Evolutionary conservation across 2,888 invertebrate genomes (phyloP).

Genomic region (Lysandra bellargus): DNA sequence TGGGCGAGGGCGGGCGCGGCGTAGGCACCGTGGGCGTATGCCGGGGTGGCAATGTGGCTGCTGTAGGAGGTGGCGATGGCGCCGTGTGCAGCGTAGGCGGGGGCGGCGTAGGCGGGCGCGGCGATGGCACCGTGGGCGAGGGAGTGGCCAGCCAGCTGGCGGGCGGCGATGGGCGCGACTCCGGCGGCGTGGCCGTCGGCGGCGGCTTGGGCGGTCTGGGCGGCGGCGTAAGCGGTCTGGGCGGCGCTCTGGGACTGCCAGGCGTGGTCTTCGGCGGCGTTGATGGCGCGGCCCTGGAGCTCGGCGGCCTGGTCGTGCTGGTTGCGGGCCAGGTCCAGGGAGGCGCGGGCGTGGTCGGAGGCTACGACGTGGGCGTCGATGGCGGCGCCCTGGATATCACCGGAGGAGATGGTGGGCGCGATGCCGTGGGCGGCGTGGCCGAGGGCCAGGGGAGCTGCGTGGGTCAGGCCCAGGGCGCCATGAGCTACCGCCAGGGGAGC

Average conservation of each 20-base stretch:
- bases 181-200: conserved; percentile 58
- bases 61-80: conserved; percentile 46
- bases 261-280: conserved; percentile 73
- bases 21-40: conserved; percentile 42
- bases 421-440: conserved; percentile 50
- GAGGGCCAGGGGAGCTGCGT: conserved; percentile 51
- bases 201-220: conserved; percentile 45
- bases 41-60: conserved; percentile 45
- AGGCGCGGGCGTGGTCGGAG: conserved; percentile 69
- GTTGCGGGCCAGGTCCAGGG: conserved; percentile 66
- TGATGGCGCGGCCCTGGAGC: conserved; percentile 69
- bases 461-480: conserved; percentile 46
- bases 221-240: conserved; percentile 66
- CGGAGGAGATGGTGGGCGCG: conserved; percentile 68
- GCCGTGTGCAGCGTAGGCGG: conserved; percentile 46
- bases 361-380: conserved; percentile 68
- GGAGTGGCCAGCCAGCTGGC: conserved; percentile 37
- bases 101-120: conserved; percentile 49
- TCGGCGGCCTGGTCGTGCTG: conserved; percentile 72
- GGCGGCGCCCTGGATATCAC: conserved; percentile 60
- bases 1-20: conserved; percentile 39
- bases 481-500: conserved; percentile 36
- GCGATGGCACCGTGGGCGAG: conserved; percentile 36
- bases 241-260: conserved; percentile 72
- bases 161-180: conserved; percentile 43